A percentile compares a stretch with the other conserved stretches of the same genome.
Conservation (phyloP, 2,113 vertebrate genomes). For the Rutilus rutilus region DNA sequence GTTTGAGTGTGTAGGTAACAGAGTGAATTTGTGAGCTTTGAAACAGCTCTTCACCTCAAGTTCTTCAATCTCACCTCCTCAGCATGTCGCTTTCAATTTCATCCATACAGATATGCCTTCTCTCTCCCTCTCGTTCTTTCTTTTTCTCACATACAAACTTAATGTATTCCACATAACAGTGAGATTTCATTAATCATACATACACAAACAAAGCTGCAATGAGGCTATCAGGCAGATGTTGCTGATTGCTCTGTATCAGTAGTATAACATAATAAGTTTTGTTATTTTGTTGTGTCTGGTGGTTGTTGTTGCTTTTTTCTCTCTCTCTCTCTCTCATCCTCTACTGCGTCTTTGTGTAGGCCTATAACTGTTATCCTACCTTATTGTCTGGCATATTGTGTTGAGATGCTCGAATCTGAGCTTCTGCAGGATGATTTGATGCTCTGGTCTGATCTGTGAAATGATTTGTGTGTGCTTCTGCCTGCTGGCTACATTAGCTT, state of each 20-base stretch:
- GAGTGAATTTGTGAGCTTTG: conserved; percentile 45
- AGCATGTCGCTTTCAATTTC: conserved; percentile 33
- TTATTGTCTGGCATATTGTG: conserved; percentile 23
- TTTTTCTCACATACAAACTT: neutral
- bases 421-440: conserved; percentile 17
- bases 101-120: conserved; percentile 18
- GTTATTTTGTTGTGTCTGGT: neutral
- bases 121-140: conserved; percentile 1
- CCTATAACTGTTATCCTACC: neutral
- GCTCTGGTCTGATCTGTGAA: conserved; percentile 29
- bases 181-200: conserved; percentile 3
- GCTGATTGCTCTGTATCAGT: neutral
- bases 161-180: neutral
- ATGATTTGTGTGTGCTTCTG: conserved; percentile 17
- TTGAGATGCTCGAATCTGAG: conserved; percentile 28
- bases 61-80: conserved; percentile 46
- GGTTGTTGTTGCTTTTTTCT: neutral
- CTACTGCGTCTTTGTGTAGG: conserved; percentile 2
- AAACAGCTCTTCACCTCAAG: conserved; percentile 51
- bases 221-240: conserved; percentile 1
- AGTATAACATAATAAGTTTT: neutral
- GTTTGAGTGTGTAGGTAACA: neutral
- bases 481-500: conserved; percentile 17
- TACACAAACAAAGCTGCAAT: neutral
- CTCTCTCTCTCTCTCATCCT: neutral